Conservation (phyloP, 2,113 vertebrate species). For the Cyprinodon variegatus region DNA sequence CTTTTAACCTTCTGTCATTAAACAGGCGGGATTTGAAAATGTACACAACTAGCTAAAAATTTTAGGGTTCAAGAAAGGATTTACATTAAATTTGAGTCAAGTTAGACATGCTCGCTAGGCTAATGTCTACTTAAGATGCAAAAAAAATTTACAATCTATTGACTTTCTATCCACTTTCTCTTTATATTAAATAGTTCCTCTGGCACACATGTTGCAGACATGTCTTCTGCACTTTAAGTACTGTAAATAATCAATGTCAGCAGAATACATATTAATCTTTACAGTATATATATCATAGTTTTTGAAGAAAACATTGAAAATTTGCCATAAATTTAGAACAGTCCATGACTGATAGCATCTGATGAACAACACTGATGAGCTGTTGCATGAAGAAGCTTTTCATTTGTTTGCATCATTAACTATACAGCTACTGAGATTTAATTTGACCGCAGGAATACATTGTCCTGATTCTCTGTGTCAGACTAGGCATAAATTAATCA, state of each 20-base stretch:
- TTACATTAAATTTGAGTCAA: neutral
- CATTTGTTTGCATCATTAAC: conserved; percentile 18
- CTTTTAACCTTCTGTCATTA: neutral
- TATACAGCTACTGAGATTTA: conserved; percentile 22
- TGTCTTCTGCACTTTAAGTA: neutral
- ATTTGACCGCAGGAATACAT: conserved; percentile 21
- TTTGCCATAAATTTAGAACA: neutral
- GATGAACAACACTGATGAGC: conserved; percentile 2
- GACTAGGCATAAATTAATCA: conserved; percentile 32
- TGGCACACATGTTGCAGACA: neutral
- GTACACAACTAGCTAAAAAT: neutral
- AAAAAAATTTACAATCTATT: neutral
- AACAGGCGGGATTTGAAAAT: neutral
- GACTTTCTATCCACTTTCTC: neutral
- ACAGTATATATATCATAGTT: neutral
- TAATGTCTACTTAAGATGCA: neutral
- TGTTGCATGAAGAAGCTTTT: conserved; percentile 5
- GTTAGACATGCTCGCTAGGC: neutral
- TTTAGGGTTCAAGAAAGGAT: neutral
- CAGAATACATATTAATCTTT: neutral
- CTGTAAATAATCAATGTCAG: neutral
- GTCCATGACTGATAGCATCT: neutral
- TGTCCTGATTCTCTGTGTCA: conserved; percentile 15
- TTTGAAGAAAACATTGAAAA: neutral
- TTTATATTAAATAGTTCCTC: neutral